Conservation (phyloP, 1,140 invertebrate species). For the Cotesia typhae region DNA sequence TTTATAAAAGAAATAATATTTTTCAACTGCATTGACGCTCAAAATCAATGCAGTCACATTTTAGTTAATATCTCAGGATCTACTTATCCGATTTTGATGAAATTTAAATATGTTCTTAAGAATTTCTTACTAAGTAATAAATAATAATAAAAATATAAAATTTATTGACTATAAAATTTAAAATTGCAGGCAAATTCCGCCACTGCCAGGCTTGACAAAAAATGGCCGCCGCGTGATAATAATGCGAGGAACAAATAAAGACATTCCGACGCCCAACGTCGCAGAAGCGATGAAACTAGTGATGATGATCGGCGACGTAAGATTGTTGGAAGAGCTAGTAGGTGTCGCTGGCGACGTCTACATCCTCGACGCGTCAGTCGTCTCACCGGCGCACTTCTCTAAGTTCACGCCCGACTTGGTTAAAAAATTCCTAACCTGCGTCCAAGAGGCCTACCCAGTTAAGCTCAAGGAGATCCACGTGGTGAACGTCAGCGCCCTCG, state of each 20-base stretch:
- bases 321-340: conserved; percentile 76
- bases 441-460: conserved; percentile 86
- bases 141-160: background rate
- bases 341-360: conserved; percentile 86
- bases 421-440: conserved; percentile 84
- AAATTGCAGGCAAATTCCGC: conserved; percentile 74
- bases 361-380: conserved; percentile 78
- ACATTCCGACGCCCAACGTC: conserved; percentile 68
- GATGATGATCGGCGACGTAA: conserved; percentile 82
- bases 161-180: background rate
- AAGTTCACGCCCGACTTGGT: conserved; percentile 79
- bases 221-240: conserved; percentile 80
- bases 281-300: conserved; percentile 80
- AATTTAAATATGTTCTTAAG: no score
- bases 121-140: no score
- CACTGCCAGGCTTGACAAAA: conserved; percentile 79
- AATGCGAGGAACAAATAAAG: conserved; percentile 72
- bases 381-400: conserved; percentile 77
- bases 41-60: no score
- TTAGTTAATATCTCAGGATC: no score
- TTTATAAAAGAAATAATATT: no score
- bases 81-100: no score
- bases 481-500: conserved; percentile 82
- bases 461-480: conserved; percentile 87
- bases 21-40: no score